Base-by-base conservation (phyloP, 2,113 vertebrate species). In the Macaca fascicularis region DNA sequence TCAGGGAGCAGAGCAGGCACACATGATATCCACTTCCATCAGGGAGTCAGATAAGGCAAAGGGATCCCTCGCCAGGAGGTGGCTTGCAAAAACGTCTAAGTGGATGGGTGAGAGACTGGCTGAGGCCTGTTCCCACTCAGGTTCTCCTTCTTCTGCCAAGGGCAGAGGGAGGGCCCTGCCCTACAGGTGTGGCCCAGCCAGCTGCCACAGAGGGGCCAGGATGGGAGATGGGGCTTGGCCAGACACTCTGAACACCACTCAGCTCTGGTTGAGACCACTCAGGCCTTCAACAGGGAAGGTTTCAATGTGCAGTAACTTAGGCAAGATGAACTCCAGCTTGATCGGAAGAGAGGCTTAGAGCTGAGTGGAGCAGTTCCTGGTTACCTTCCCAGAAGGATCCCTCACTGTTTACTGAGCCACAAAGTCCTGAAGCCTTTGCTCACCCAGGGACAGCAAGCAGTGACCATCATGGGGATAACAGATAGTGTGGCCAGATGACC, bases 11-110 rank as follows among this genome's bases (percentile, higher is more conserved):
- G 86, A 86, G 38, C 23, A 76, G 57, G 78, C 61, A 88, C 94
- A 97, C 76, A 74, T 69, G 93, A 97, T 94, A 95, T 20, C 57
- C 48, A 1, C 11, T 45, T 13, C 83, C 1, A 13, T 8, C 35
- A n/a, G 86, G 90, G 86, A 86, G 61, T 92, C 87, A 90, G 87
- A 89, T 96, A 93, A 97, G 96, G 67, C 76, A 52, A 35, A 32
- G 12, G 80, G 76, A 69, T 72, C 78, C 80, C 81, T 75, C 27
- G 9, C 52, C 55, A 23, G 40, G 16, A 3, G 23, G 82, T 14
- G 16, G 19, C 3, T 40, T 43, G 67, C 40, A 69, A 79, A 83
- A 83, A 82, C 2, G 6, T 81, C 84, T 59, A 30, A 38, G 35
- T 17, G 75, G 67, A 70, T 40, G 75, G 38, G 52, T 0, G 1